phyloP scores from a whole-genome alignment of 2,797 vertebrate genomes.

The Aulostomus chinensis region DNA sequence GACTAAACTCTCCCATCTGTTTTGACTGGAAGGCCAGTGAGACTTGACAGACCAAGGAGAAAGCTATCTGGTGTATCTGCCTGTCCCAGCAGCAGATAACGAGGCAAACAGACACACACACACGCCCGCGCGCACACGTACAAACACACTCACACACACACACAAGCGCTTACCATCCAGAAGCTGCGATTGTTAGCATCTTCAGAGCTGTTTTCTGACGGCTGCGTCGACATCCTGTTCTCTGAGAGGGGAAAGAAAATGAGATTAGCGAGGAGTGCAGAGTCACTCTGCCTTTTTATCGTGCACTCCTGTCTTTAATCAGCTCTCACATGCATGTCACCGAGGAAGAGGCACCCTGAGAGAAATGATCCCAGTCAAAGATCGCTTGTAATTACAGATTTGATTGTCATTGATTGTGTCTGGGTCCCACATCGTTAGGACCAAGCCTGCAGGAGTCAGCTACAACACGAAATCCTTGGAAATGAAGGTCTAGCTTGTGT shows the following conservation, averaged over 20 bases:
- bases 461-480: too few species aligned
- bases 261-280: conserved; percentile 16
- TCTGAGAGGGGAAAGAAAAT: conserved; percentile 39
- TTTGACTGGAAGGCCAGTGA: conserved; percentile 33
- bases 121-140: not conserved
- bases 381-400: too few species aligned
- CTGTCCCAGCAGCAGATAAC: not conserved
- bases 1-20: conserved; percentile 32
- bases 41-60: not conserved
- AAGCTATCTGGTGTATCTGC: not conserved
- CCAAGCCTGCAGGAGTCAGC: too few species aligned
- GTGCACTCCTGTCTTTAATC: too few species aligned
- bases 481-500: too few species aligned
- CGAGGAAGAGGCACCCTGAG: too few species aligned
- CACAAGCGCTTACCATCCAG: conserved; percentile 73
- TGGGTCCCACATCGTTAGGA: too few species aligned
- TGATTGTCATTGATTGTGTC: not conserved
- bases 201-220: conserved; percentile 61
- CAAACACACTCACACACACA: conserved; percentile 1
- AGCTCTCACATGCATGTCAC: not conserved
- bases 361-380: too few species aligned
- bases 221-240: conserved; percentile 73
- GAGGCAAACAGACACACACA: not conserved
- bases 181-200: conserved; percentile 78
- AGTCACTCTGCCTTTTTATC: not conserved